These are phyloP conservation scores for Enhydra lutris DNA, from an alignment of 2,113 vertebrate species.

Conservation along the genomic window DNA sequence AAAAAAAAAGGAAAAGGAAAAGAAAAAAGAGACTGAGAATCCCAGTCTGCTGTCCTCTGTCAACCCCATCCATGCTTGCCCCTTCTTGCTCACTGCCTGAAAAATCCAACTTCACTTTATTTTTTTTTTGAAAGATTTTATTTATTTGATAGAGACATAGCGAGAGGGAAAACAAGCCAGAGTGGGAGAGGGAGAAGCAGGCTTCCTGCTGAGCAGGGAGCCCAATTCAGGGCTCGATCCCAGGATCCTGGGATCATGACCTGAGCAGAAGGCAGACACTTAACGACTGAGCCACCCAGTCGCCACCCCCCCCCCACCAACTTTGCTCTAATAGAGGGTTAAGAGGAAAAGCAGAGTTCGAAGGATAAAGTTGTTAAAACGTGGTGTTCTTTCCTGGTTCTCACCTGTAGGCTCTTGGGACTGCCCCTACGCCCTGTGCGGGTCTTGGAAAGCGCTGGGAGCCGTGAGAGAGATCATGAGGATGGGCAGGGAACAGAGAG, in stretches of 20 bases:
- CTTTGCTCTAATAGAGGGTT: not conserved
- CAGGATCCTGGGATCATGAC: too few species aligned
- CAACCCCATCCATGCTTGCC: not conserved
- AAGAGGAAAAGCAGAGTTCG: not conserved
- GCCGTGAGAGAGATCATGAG: not conserved
- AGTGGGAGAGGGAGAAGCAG: too few species aligned
- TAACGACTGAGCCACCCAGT: too few species aligned
- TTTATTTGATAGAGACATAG: too few species aligned
- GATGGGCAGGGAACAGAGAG: not conserved
- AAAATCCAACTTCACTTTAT: not conserved
- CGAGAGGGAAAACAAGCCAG: too few species aligned
- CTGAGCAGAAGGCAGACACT: too few species aligned
- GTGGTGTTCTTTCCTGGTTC: not conserved
- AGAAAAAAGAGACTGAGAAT: not conserved
- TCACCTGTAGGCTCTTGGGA: not conserved
- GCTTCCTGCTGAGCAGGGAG: too few species aligned
- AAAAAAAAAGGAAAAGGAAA: not conserved
- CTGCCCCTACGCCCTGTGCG: accelerated
- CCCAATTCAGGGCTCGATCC: too few species aligned
- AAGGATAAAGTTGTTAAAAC: not conserved
- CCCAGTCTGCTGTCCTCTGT: not conserved
- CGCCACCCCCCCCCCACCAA: not conserved
- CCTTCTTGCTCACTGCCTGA: not conserved
- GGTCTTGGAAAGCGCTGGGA: not conserved
- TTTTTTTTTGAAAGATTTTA: too few species aligned